Conservation (phyloP, 2,888 invertebrate genomes). For the Acutogordius australiensis region DNA sequence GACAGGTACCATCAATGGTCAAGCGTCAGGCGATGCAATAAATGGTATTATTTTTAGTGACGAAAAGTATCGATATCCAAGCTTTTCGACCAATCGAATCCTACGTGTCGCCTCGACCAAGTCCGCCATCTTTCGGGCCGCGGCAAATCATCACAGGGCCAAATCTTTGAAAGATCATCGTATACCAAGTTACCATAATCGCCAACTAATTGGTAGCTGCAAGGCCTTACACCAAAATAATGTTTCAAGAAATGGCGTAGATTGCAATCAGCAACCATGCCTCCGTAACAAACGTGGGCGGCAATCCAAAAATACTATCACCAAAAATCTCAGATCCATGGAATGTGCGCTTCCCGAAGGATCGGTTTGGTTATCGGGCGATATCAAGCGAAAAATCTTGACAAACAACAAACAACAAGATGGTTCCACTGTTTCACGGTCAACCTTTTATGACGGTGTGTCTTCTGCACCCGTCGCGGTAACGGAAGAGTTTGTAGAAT, state of each 20-base stretch:
- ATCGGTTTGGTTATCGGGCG: not conserved
- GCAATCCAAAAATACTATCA: not conserved
- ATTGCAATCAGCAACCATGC: too few species aligned
- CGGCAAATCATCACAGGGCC: not conserved
- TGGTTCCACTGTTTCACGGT: not conserved
- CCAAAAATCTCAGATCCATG: not conserved
- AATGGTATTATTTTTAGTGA: not conserved
- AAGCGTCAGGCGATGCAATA: not conserved
- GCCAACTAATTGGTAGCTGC: not conserved
- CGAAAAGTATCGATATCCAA: not conserved
- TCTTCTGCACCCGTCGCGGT: not conserved
- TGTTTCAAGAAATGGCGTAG: not conserved
- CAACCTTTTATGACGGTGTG: not conserved
- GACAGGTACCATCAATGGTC: not conserved
- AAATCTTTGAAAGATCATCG: not conserved
- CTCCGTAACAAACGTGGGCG: not conserved
- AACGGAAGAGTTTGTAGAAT: not conserved
- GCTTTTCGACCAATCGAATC: not conserved
- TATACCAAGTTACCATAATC: not conserved
- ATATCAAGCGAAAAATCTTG: not conserved
- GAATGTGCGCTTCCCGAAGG: not conserved
- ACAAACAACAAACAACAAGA: not conserved
- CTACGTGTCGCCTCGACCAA: not conserved
- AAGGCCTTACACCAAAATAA: not conserved
- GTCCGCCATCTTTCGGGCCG: too few species aligned